These are phyloP conservation scores for Papilio dardanus DNA, from an alignment of 1,140 invertebrate species.

Conservation along the genomic window DNA sequence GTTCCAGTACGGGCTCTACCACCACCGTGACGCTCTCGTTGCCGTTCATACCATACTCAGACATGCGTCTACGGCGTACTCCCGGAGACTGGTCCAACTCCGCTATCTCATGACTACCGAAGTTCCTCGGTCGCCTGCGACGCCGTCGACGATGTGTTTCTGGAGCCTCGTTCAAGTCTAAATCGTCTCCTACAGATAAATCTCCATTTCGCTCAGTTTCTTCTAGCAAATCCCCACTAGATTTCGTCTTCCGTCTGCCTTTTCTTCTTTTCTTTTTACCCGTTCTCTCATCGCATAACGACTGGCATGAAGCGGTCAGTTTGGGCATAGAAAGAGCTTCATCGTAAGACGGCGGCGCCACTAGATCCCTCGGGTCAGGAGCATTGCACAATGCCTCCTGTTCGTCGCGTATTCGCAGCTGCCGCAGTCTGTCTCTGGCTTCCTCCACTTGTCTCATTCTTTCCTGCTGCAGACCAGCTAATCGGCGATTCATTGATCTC, in stretches of 20 bases:
- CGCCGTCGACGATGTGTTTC: constrained; percentile 55
- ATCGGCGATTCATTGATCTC: constrained; percentile 82
- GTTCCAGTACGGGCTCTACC: constrained; percentile 63
- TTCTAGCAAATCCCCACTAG: constrained; percentile 78
- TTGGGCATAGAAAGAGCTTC: constrained; percentile 88
- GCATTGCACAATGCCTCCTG: constrained; percentile 84
- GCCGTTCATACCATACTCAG: constrained; percentile 55
- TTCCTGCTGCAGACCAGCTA: constrained; percentile 82
- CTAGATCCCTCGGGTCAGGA: constrained; percentile 85
- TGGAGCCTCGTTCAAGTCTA: constrained; percentile 58
- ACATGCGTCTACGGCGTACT: constrained; percentile 64
- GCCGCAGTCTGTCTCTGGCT: constrained; percentile 77
- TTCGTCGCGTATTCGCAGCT: constrained; percentile 82
- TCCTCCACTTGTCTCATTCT: constrained; percentile 84
- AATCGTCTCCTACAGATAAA: constrained; percentile 56
- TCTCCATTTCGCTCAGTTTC: constrained; percentile 75
- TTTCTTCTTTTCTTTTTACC: constrained; percentile 76
- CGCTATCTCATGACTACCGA: constrained; percentile 73
- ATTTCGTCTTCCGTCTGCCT: constrained; percentile 79
- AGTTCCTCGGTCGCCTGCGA: constrained; percentile 66
- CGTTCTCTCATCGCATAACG: constrained; percentile 81
- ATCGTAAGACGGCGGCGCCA: constrained; percentile 87
- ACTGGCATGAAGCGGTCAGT: constrained; percentile 83
- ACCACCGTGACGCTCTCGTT: constrained; percentile 60
- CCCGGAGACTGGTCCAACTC: constrained; percentile 74